Percentiles rank a stretch among this genome's conserved stretches.
phyloP scores from a whole-genome alignment of 2,113 vertebrate species.

The Recurvirostra avosetta region DNA sequence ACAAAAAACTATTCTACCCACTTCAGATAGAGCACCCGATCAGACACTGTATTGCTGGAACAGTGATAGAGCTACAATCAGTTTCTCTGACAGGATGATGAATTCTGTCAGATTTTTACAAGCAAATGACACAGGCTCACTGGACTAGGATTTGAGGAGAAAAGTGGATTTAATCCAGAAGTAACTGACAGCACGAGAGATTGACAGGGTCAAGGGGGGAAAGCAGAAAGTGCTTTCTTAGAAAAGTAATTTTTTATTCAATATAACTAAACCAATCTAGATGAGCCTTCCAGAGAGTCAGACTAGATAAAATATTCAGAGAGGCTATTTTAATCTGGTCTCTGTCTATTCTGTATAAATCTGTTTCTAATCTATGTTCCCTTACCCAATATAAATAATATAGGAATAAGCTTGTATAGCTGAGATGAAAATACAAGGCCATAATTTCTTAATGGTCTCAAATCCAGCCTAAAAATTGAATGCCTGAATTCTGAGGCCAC shows the following conservation, averaged over 20 bases:
- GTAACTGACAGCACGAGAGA: conserved; percentile 19
- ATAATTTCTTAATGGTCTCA: neutral
- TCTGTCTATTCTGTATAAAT: conserved; percentile 5
- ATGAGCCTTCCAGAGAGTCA: neutral
- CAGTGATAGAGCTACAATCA: neutral
- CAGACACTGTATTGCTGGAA: neutral
- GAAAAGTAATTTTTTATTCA: conserved; percentile 26
- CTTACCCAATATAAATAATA: conserved; percentile 19
- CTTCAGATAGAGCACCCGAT: neutral
- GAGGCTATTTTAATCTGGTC: conserved; percentile 22
- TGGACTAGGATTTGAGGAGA: neutral
- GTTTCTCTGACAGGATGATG: neutral
- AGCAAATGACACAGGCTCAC: neutral
- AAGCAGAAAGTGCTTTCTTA: conserved; percentile 25
- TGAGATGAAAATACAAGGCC: neutral
- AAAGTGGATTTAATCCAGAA: conserved; percentile 39
- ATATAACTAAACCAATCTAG: neutral
- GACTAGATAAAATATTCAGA: conserved; percentile 48
- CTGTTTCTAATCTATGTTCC: conserved; percentile 15
- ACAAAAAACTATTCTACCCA: neutral
- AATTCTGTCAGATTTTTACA: conserved; percentile 28
- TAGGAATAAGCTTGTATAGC: neutral
- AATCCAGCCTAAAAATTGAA: neutral
- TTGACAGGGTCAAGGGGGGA: neutral
- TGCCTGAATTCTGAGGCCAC: neutral